These are phyloP conservation scores for Drosophila ironensis DNA, from an alignment of 1,140 invertebrate species.

Conservation along the genomic window DNA sequence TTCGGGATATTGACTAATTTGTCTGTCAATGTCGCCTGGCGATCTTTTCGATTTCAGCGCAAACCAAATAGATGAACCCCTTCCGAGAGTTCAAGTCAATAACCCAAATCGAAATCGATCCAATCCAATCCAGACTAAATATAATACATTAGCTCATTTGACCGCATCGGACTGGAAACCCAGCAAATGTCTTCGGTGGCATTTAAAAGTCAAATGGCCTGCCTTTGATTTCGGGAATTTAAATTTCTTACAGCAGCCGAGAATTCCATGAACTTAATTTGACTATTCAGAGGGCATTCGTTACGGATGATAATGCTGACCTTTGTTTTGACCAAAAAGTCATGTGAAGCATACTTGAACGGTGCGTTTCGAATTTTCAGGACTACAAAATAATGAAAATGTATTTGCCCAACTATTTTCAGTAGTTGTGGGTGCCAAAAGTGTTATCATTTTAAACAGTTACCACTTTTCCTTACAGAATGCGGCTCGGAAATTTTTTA, in stretches of 20 bases:
- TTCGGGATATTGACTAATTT: slow-evolving; percentile 41
- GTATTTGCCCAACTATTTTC: no score
- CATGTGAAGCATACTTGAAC: not conserved
- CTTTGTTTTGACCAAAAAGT: slow-evolving; percentile 39
- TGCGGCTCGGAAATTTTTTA: no score
- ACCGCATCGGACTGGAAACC: slow-evolving; percentile 22
- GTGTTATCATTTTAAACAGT: no score
- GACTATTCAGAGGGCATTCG: slow-evolving; percentile 42
- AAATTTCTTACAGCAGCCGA: slow-evolving; percentile 42
- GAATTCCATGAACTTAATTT: slow-evolving; percentile 50
- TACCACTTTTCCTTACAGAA: no score
- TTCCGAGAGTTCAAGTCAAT: slow-evolving; percentile 24
- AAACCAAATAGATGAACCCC: slow-evolving; percentile 7
- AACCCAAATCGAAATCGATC: slow-evolving; percentile 39
- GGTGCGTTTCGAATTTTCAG: slow-evolving; percentile 1
- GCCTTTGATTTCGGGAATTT: slow-evolving; percentile 8
- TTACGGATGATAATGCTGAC: slow-evolving; percentile 50
- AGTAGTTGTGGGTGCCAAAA: no score
- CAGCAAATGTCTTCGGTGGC: slow-evolving; percentile 6
- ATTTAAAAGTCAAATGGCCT: slow-evolving; percentile 67
- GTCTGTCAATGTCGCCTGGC: slow-evolving; percentile 23
- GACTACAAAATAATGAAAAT: no score
- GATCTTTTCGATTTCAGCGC: slow-evolving; percentile 18
- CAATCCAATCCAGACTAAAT: slow-evolving; percentile 29
- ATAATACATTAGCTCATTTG: slow-evolving; percentile 45